These are phyloP conservation scores for Megalurothrips usitatus DNA, from an alignment of 2,888 invertebrate genomes.

Conservation along the genomic window DNA sequence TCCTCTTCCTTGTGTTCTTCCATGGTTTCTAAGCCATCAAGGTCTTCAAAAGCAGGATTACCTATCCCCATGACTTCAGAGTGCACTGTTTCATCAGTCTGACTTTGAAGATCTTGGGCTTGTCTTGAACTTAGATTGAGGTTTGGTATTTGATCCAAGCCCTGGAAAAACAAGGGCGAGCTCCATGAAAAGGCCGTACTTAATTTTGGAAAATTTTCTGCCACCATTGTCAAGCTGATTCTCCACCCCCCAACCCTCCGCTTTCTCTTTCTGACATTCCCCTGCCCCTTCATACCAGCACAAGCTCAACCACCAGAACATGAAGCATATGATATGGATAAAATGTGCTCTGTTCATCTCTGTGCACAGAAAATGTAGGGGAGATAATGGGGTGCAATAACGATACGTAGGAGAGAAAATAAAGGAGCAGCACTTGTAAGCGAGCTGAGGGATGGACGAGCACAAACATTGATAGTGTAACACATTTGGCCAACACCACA, in stretches of 20 bases:
- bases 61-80: constrained; percentile 29
- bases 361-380: background rate
- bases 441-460: background rate
- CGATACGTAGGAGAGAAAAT: no score
- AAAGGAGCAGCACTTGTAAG: background rate
- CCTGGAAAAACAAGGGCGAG: constrained; percentile 46
- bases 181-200: background rate
- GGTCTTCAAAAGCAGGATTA: constrained; percentile 35
- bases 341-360: background rate
- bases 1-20: constrained; percentile 30
- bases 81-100: background rate
- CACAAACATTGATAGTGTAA: background rate
- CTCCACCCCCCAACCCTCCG: no score
- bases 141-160: constrained; percentile 41
- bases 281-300: background rate
- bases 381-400: background rate
- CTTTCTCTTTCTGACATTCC: background rate
- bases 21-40: constrained; percentile 5
- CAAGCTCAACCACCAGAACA: constrained; percentile 1
- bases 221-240: constrained; percentile 1
- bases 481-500: background rate
- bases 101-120: background rate
- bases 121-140: constrained; percentile 31
- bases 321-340: background rate
- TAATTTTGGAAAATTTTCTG: background rate